Evolutionary conservation across 1,140 invertebrate genomes (phyloP).

Genomic region (Trachymyrmex septentrionalis): DNA sequence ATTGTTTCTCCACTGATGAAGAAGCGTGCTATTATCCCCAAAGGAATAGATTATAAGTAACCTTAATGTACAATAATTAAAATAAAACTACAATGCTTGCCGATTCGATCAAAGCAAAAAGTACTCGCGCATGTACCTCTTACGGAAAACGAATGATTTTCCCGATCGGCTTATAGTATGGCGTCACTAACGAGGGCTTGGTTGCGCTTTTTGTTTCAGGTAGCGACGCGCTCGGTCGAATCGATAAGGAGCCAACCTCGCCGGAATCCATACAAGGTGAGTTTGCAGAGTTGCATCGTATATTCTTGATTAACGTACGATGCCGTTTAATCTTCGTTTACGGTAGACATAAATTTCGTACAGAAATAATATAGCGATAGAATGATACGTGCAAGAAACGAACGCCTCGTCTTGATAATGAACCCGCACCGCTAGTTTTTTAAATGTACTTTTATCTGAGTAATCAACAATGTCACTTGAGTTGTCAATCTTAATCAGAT

Average conservation of each 20-base stretch:
- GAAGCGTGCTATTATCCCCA: neutral
- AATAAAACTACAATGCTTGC: constrained; percentile 27
- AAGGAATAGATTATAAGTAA: neutral
- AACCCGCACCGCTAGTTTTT: constrained; percentile 63
- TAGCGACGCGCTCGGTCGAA: constrained; percentile 84
- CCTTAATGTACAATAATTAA: constrained; percentile 42
- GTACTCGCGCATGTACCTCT: constrained; percentile 52
- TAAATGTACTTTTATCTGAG: constrained; percentile 57
- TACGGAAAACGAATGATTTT: constrained; percentile 65
- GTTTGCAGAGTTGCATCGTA: constrained; percentile 72
- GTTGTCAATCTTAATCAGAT: neutral
- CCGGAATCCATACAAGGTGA: constrained; percentile 85
- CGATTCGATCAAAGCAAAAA: constrained; percentile 25
- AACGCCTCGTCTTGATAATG: constrained; percentile 50
- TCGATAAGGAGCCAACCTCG: constrained; percentile 84
- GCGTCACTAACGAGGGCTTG: constrained; percentile 71
- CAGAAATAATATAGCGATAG: constrained; percentile 61
- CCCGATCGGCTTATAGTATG: constrained; percentile 63
- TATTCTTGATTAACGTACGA: constrained; percentile 67
- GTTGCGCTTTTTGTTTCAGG: constrained; percentile 83
- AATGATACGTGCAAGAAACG: constrained; percentile 32
- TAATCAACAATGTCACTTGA: neutral
- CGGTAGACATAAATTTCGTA: constrained; percentile 68
- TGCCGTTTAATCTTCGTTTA: constrained; percentile 68
- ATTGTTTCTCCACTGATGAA: constrained; percentile 1